Evolutionary conservation across 92 coral and sea anemone genomes (phyloP).

Genomic region (Epizoanthus illoricatus): DNA sequence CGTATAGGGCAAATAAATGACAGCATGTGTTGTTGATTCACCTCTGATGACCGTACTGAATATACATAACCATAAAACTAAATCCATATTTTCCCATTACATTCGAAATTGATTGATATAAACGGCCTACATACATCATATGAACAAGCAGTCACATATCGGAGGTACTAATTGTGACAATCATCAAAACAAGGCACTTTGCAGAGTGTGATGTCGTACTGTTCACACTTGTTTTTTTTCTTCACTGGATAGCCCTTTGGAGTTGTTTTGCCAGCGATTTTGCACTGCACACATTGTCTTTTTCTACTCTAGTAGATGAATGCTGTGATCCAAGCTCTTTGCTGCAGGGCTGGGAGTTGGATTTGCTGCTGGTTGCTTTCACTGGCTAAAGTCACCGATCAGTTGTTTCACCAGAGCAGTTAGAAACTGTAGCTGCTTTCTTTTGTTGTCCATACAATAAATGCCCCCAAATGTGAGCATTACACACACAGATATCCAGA

Average conservation of each 20-base stretch:
- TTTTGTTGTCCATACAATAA: neutral
- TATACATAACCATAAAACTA: no score
- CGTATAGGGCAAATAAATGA: no score
- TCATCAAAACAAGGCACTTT: neutral
- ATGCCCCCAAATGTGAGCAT: neutral
- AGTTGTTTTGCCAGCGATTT: constrained; percentile 14
- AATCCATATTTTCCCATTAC: no score
- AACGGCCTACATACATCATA: no score
- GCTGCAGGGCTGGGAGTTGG: neutral
- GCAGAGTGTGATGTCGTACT: constrained; percentile 30
- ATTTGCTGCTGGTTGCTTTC: no score
- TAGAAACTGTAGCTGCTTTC: neutral
- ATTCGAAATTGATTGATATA: no score
- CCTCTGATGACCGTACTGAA: no score
- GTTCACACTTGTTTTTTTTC: constrained; percentile 14
- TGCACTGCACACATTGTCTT: constrained; percentile 26
- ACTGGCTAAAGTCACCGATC: neutral
- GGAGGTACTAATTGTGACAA: neutral
- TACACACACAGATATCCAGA: neutral
- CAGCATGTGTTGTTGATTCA: no score
- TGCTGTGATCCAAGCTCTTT: no score
- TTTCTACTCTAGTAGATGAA: constrained; percentile 2
- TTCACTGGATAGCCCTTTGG: constrained; percentile 19
- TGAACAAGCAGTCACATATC: no score
- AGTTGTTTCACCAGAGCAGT: constrained; percentile 1